Percentiles rank a stretch among this genome's conserved stretches.
phyloP scores from a whole-genome alignment of 2,113 vertebrate genomes.

The Carassius gibelio region DNA sequence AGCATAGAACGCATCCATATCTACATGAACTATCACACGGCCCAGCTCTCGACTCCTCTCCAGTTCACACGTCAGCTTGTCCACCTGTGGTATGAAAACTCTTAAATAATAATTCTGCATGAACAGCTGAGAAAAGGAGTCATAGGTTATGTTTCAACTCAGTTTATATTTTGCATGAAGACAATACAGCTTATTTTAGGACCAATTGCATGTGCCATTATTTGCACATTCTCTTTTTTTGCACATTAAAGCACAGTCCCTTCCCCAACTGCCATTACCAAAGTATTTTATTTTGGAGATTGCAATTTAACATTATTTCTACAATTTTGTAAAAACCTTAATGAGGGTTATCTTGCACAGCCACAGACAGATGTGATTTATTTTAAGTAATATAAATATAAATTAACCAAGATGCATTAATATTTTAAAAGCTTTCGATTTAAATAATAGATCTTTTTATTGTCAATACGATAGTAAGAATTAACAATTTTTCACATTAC shows the following conservation, averaged over 20 bases:
- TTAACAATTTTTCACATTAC: no score
- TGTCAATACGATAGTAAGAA: no score
- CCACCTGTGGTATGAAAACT: conserved; percentile 74
- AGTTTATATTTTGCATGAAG: neutral
- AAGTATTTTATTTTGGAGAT: no score
- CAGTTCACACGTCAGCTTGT: conserved; percentile 77
- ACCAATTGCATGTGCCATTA: neutral
- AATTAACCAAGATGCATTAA: no score
- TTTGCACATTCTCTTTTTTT: no score
- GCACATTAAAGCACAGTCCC: neutral
- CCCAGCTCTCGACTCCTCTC: conserved; percentile 85
- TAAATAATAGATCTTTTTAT: no score
- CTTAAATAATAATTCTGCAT: neutral
- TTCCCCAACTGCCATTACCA: neutral
- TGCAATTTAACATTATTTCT: no score
- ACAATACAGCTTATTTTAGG: neutral
- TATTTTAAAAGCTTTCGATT: no score
- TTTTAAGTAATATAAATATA: no score
- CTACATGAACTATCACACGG: conserved; percentile 89
- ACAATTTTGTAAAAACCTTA: no score
- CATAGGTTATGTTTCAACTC: neutral
- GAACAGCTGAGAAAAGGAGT: neutral
- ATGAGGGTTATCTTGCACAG: no score
- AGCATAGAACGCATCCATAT: conserved; percentile 98
- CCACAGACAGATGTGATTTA: no score